Conservation (phyloP, 1,140 invertebrate genomes). For the Hyposmocoma kahamanoa region DNA sequence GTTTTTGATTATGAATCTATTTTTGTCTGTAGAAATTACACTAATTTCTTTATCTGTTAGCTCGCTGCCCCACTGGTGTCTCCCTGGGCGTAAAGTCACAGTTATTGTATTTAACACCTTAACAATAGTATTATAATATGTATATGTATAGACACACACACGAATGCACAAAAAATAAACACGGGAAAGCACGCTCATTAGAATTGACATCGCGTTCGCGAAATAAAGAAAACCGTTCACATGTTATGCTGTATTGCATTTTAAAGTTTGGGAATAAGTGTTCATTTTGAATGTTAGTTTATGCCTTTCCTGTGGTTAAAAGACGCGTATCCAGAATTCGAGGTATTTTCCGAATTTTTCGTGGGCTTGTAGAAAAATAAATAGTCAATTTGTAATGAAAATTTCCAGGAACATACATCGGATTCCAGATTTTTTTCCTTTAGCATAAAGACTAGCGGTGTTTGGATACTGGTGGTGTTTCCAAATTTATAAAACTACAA, state of each 20-base stretch:
- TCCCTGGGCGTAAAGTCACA: constrained; percentile 47
- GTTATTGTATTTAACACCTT: constrained; percentile 58
- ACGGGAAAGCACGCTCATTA: constrained; percentile 45
- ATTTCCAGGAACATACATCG: constrained; percentile 18
- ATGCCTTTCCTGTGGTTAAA: no score
- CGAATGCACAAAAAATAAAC: constrained; percentile 43
- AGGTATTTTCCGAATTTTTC: constrained; percentile 21
- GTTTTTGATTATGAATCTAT: constrained; percentile 79
- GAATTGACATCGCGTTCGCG: constrained; percentile 39
- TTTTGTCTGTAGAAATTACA: constrained; percentile 76
- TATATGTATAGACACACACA: constrained; percentile 59
- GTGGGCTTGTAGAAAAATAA: constrained; percentile 29
- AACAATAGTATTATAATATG: constrained; percentile 57
- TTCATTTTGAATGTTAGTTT: no score
- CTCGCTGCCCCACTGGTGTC: constrained; percentile 51
- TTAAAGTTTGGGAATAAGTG: no score
- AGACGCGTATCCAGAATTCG: constrained; percentile 10
- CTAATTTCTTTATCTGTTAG: constrained; percentile 65
- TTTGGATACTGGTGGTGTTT: no score
- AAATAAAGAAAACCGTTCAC: neutral
- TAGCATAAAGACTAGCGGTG: no score
- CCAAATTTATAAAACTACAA: no score
- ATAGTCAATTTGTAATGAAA: constrained; percentile 21
- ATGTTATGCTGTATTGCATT: neutral
- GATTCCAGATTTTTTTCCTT: constrained; percentile 5